Evolutionary conservation across 92 coral and sea anemone species (phyloP), one percentile per base, ranked within the genome.

Genomic region (Palythoa grandis): DNA sequence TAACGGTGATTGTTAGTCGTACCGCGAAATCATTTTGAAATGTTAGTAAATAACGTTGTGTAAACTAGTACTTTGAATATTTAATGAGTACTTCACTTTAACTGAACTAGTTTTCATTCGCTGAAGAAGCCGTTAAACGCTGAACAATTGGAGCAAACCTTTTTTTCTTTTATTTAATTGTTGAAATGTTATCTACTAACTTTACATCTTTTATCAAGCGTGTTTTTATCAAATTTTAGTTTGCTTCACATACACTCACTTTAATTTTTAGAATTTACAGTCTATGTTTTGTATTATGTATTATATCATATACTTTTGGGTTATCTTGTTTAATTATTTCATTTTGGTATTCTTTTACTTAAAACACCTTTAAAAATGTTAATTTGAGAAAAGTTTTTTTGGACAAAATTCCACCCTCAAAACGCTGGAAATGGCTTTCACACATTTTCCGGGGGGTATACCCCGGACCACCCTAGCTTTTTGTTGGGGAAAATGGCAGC

Each of bases 401-500:
- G 67, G 67, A 60, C 67, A 60, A 60, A 60, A 60, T 60, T 60
- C 22, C 67, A 60, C 67, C 67, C 67, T 16, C 16, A 15, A 60
- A 14, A 3, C 5, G 67, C 67, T 16, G 67, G 67, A 60, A 60
- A 60, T 60, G 67, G 60, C 60, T 60, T 60, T 60, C 67, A 60
- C 15, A 60, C 67, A 60, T 60, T 60, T 60, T 60, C 4, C 67
- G 67, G 67, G 67, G 67, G 22, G 67, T 3, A 7, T 3, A 40
- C 4, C 4, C 3, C 22, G n/a, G 29, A 69, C 74, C 23, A 69
- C 40, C 74, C 74, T 69, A 69, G 74, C 43, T 23, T 69, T 24
- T 69, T 43, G 74, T 69, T 69, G 74, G 74, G 40, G 47, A 69
- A 69, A 69, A 69, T 4, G 74, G 71, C 74, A 69, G 74, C 74